Base-by-base conservation (phyloP, 2,888 invertebrate genomes). In the Carterocephalus palaemon region DNA sequence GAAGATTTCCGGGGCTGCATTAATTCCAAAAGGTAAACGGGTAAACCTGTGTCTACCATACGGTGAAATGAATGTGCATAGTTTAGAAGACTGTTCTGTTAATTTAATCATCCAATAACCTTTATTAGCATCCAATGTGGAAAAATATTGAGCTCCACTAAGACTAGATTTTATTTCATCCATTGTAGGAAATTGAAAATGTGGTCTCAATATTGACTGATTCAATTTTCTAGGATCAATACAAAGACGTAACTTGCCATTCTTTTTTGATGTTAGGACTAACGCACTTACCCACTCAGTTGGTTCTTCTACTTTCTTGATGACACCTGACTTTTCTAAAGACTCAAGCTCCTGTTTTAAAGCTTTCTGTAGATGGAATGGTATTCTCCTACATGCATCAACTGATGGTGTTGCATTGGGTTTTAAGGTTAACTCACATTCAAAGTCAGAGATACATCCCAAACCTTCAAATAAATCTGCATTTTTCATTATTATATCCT, bases 21-120 rank as follows among this genome's bases (percentile, higher is more conserved):
- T 54, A 1, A 55, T 51, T 6, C 57, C 55, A 39, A 52, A 57
- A 0, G 55, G 54, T 5, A 57, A 10, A 2, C 54, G 26, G 3
- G 12, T 15, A 33, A 46, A 58, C 10, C 47, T 37, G 20, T 51
- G 56, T 7, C 58, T 13, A 2, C 54, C 53, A 41, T 26, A 48
- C 0, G 51, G 56, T 26, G 58, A 53, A 9, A 49, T 50, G 20
- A 56, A 59, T n/a, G 58, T 59, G 17, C 55, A 56, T 1, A 56
- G 40, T 9, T 49, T 43, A 8, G 54, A 54, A 2, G 42, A 41
- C 2, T 15, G 9, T 13, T 51, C 46, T 16, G 17, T 10, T 7
- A 58, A 32, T 23, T 17, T 31, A 7, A 55, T 19, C 48, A 51
- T 54, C 51, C 52, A 55, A 29, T 52, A 58, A 6, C 53, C 54